phyloP scores from a whole-genome alignment of 2,888 invertebrate species.

The Iselma pallidipennis region DNA sequence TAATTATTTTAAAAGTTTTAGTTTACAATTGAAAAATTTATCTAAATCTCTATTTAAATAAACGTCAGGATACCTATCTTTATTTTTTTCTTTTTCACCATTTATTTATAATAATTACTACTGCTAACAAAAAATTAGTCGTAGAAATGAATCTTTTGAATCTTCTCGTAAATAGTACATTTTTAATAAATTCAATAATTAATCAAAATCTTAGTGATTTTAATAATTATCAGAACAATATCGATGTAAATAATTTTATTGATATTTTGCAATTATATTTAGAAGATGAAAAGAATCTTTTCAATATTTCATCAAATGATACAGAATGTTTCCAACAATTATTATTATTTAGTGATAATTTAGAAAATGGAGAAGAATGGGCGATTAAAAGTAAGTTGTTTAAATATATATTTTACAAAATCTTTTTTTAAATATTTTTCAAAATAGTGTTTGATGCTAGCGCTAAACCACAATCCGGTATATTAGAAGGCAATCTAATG shows the following conservation, averaged over 20 bases:
- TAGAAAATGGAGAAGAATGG: background rate
- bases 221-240: background rate
- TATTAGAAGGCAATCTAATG: slow-evolving; percentile 4
- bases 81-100: no score
- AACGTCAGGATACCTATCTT: no score
- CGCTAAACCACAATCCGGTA: slow-evolving; percentile 4
- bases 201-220: background rate
- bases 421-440: background rate
- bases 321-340: background rate
- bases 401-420: background rate
- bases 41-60: no score
- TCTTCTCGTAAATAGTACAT: no score
- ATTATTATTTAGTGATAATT: background rate
- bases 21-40: no score
- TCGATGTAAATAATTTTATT: background rate
- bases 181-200: background rate
- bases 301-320: background rate
- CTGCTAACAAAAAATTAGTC: no score
- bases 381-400: slow-evolving; percentile 36
- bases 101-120: no score
- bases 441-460: slow-evolving; percentile 18
- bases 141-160: no score
- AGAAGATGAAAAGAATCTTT: background rate
- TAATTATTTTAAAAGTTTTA: no score
- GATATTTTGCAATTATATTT: background rate